phyloP scores from a whole-genome alignment of 2,797 vertebrate genomes.

The Thripadectes ignobilis region DNA sequence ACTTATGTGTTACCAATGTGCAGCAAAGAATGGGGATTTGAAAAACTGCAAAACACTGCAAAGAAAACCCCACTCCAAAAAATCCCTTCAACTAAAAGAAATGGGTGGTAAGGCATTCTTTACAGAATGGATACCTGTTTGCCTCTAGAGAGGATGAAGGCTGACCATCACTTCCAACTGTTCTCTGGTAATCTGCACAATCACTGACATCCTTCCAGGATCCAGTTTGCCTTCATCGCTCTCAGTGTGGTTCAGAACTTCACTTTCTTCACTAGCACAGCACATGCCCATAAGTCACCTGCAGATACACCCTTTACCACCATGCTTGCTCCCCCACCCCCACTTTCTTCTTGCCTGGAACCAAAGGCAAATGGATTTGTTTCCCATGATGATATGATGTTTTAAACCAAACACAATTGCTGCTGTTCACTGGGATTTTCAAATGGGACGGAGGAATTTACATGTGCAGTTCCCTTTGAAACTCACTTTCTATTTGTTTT shows the following conservation, averaged over 20 bases:
- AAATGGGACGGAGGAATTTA: not conserved
- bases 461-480: not conserved
- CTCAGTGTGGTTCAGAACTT: rapidly evolving
- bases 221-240: not conserved
- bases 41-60: not conserved
- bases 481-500: not conserved
- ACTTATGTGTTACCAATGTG: not conserved
- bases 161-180: not conserved
- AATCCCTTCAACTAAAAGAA: not conserved
- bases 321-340: not conserved
- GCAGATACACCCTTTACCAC: not conserved
- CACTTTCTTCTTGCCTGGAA: not conserved
- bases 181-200: not conserved
- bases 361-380: not conserved
- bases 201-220: not conserved
- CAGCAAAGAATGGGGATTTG: not conserved
- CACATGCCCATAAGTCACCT: not conserved
- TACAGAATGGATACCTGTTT: not conserved
- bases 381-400: not conserved
- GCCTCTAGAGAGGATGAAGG: not conserved
- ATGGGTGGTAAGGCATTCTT: not conserved
- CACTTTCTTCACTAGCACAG: not conserved
- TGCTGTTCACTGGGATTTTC: not conserved
- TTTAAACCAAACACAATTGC: not conserved
- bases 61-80: not conserved